Conservation (phyloP, 2,113 vertebrate species). For the Notarius quadriscutis region DNA sequence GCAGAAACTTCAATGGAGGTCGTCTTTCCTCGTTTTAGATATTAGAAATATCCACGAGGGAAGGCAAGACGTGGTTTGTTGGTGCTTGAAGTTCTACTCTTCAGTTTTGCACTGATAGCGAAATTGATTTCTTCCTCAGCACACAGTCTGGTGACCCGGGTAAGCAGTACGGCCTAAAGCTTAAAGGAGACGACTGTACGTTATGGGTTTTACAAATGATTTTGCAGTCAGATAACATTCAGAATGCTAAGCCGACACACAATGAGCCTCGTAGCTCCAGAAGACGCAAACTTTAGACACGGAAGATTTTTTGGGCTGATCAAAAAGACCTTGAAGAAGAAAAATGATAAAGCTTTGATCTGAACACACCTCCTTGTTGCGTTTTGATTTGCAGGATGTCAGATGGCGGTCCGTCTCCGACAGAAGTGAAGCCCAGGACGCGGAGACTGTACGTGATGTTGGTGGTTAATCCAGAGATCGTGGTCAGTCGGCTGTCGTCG, state of each 20-base stretch:
- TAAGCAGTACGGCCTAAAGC: not conserved
- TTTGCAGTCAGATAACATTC: not conserved
- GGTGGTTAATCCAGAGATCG: conserved; percentile 83
- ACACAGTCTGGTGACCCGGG: not conserved
- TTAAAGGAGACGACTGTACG: not conserved
- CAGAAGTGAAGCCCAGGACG: conserved; percentile 89
- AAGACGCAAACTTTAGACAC: not conserved
- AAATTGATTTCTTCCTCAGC: not conserved
- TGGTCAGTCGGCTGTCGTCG: conserved; percentile 85
- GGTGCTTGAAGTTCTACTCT: not conserved
- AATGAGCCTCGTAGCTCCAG: not conserved
- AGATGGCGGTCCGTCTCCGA: conserved; percentile 91
- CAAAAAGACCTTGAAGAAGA: not conserved
- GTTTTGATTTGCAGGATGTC: conserved; percentile 92
- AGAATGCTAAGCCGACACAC: not conserved
- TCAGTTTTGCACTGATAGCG: not conserved
- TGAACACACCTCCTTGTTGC: conserved; percentile 87
- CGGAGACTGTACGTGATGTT: conserved; percentile 91
- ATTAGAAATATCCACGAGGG: not conserved
- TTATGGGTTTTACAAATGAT: not conserved
- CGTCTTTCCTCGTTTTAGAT: not conserved
- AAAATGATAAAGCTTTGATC: not conserved
- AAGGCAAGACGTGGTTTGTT: not conserved
- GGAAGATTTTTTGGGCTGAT: not conserved
- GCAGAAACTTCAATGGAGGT: not conserved